phyloP scores from a whole-genome alignment of 2,888 invertebrate species.

The Bombylius major region DNA sequence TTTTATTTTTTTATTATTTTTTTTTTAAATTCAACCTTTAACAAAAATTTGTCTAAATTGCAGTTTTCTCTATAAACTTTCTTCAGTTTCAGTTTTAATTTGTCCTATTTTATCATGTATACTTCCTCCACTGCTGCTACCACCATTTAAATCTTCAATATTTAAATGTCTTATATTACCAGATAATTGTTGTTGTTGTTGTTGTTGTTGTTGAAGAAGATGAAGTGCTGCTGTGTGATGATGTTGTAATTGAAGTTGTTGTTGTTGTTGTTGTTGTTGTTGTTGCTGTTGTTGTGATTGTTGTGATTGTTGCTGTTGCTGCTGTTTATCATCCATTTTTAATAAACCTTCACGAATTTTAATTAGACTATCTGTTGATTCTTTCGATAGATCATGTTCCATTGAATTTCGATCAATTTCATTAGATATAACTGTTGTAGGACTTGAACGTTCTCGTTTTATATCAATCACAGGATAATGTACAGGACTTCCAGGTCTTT shows the following conservation, averaged over 20 bases:
- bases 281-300: conserved; percentile 14
- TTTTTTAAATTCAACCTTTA: conserved; percentile 5
- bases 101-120: conserved; percentile 33
- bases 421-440: conserved; percentile 16
- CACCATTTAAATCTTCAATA: conserved; percentile 28
- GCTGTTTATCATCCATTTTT: conserved; percentile 9
- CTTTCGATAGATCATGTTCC: conserved; percentile 15
- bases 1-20: too few species aligned
- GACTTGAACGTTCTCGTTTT: conserved; percentile 42
- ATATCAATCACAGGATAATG: conserved; percentile 36
- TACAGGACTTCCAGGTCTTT: conserved; percentile 32
- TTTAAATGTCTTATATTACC: conserved; percentile 7
- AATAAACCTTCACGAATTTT: conserved; percentile 15
- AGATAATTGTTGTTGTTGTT: conserved; percentile 10
- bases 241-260: conserved; percentile 4
- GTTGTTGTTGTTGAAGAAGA: conserved; percentile 12
- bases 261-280: conserved; percentile 11
- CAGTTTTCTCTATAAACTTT: conserved; percentile 35
- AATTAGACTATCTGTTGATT: conserved; percentile 14
- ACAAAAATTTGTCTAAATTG: conserved; percentile 16
- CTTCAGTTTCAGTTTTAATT: conserved; percentile 33
- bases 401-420: conserved; percentile 12
- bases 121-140: conserved; percentile 21
- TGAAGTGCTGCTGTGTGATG: conserved; percentile 17
- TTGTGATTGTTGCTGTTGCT: conserved; percentile 2